Evolutionary conservation across 1,140 invertebrate genomes (phyloP).

Genomic region (Arctopsyche grandis): DNA sequence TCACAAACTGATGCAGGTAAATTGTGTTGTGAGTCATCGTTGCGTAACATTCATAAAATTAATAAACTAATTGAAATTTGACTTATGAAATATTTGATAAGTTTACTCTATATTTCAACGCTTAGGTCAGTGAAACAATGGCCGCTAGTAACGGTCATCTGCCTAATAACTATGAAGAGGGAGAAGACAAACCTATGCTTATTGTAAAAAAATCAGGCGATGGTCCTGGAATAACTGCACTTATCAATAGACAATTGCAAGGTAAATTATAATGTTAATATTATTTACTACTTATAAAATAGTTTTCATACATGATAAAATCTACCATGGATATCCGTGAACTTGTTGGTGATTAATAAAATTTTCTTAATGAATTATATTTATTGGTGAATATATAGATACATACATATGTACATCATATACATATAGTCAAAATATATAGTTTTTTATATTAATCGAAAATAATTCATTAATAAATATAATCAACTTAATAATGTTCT

Average conservation of each 20-base stretch:
- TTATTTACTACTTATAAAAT: not conserved
- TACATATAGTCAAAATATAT: too few relatives aligned
- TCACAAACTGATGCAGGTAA: conserved; percentile 89
- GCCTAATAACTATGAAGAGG: conserved; percentile 76
- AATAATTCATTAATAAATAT: too few relatives aligned
- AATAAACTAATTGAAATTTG: conserved; percentile 31
- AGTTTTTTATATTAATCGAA: too few relatives aligned
- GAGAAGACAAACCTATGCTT: conserved; percentile 80
- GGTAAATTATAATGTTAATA: conserved; percentile 64
- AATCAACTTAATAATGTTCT: too few relatives aligned
- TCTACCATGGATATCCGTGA: too few relatives aligned
- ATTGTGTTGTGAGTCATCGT: conserved; percentile 36
- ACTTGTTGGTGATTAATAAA: too few relatives aligned
- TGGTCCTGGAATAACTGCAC: conserved; percentile 78
- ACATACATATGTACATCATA: too few relatives aligned
- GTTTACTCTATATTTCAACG: conserved; percentile 32
- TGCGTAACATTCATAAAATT: not conserved
- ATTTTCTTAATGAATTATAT: too few relatives aligned
- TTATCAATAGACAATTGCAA: conserved; percentile 81
- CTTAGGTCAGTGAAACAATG: conserved; percentile 82
- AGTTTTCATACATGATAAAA: too few relatives aligned
- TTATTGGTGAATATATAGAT: too few relatives aligned
- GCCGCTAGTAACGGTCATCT: conserved; percentile 76
- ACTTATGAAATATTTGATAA: not conserved
- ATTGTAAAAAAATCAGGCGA: conserved; percentile 80